These are phyloP conservation scores for Phortica magna DNA, from an alignment of 2,888 invertebrate species.

Conservation along the genomic window DNA sequence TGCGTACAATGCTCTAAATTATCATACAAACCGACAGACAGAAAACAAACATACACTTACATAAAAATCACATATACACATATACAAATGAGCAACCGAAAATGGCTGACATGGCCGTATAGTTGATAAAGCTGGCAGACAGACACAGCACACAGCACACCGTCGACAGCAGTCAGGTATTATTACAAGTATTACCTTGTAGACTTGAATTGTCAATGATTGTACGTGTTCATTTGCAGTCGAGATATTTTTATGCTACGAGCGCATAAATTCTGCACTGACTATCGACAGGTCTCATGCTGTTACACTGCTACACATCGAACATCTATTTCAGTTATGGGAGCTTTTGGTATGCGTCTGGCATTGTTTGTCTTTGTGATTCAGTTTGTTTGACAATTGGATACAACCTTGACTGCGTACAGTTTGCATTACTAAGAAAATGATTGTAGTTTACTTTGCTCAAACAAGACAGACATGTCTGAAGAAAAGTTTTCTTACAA, in stretches of 20 bases:
- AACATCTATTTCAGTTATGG: background rate
- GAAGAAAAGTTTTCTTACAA: background rate
- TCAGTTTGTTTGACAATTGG: background rate
- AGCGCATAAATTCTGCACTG: background rate
- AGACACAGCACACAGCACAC: background rate
- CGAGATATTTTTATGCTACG: background rate
- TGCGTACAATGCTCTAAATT: background rate
- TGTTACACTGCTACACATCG: background rate
- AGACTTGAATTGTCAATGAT: background rate
- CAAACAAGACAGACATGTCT: background rate
- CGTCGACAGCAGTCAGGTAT: background rate
- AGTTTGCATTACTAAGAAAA: background rate
- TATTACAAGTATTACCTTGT: background rate
- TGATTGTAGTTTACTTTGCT: background rate
- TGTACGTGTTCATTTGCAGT: constrained; percentile 17
- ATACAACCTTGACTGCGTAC: background rate
- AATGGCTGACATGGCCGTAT: background rate
- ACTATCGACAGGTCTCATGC: background rate
- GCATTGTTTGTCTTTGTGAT: background rate
- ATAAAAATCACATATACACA: background rate
- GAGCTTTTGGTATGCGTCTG: background rate
- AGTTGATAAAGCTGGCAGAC: background rate
- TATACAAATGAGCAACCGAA: background rate
- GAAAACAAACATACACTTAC: background rate
- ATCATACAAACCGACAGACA: background rate